These are phyloP conservation scores for Ashinkailepas kermadecensis DNA, from an alignment of 2,888 invertebrate genomes.

Conservation along the genomic window DNA sequence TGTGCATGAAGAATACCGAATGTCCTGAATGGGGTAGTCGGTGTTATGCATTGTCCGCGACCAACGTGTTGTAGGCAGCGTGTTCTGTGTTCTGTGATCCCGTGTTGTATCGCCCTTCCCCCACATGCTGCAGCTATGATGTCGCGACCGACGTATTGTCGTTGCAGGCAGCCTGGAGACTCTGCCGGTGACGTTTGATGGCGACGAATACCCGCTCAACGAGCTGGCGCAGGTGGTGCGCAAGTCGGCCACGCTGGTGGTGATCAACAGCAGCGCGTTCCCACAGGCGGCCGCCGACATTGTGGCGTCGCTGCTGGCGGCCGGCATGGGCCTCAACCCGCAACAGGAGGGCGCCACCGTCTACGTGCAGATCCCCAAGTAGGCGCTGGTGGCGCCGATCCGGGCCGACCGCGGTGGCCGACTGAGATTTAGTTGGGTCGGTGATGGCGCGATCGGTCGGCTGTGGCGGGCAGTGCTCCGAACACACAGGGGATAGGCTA, in stretches of 20 bases:
- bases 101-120: too few species aligned
- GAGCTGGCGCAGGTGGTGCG: constrained; percentile 79
- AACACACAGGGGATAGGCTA: too few species aligned
- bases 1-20: too few species aligned
- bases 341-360: constrained; percentile 90
- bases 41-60: too few species aligned
- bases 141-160: background rate
- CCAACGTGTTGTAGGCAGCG: too few species aligned
- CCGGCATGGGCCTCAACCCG: constrained; percentile 85
- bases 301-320: constrained; percentile 63
- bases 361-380: constrained; percentile 81
- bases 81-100: too few species aligned
- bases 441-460: too few species aligned
- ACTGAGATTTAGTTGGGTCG: too few species aligned
- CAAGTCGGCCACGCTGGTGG: constrained; percentile 76
- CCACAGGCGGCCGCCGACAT: constrained; percentile 75
- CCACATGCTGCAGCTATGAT: too few species aligned
- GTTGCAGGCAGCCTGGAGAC: constrained; percentile 54
- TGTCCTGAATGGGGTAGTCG: too few species aligned
- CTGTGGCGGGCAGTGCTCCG: too few species aligned
- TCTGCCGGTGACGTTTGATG: constrained; percentile 64
- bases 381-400: constrained; percentile 38
- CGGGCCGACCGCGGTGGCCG: background rate
- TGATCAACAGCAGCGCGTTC: constrained; percentile 73
- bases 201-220: constrained; percentile 70